Evolutionary conservation across 1,140 invertebrate species (phyloP), one percentile per base, ranked within the genome.

Genomic region (Drosophila sturtevanti): DNA sequence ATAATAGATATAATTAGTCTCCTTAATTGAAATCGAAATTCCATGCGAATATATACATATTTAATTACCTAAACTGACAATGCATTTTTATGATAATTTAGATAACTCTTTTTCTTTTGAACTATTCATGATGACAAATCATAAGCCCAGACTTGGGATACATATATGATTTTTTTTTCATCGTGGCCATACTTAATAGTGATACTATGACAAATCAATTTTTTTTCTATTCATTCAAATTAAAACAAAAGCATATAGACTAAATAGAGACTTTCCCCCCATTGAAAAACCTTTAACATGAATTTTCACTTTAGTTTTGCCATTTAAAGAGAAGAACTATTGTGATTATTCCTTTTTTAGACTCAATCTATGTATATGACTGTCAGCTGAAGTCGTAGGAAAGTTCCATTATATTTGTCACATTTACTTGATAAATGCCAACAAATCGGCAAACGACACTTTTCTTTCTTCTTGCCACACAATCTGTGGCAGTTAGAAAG

Each of bases 371-470:
- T 18, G 24, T 48, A 7, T 48, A 7, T 18, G 24, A 55, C 52
- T 31, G 27, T 55, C 22, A 7, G 9, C 22, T 24, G 12, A n/a
- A 27, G 16, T 21, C 9, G 24, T 44, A 62, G 27, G 60, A 62
- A 62, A 62, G 60, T 62, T 38, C 60, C 54, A 56, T 31, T 16
- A 34, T 31, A 31, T 55, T 38, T 38, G 44, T 31, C 55, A 48
- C 35, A 38, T 77, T 66, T 59, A 51, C 65, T 60, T 74, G 63
- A 76, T 75, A 80, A 80, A 76, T 62, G 67, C 72, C 68, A 51
- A 72, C 68, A 80, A 79, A 80, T 80, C 77, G 62, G 61, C 76
- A 65, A 68, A 76, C 73, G 75, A 82, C 67, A 84, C 68, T 84
- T 84, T 82, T 76, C 72, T 75, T 75, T 75, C 72, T 63, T 31